Conservation (phyloP, 2,113 vertebrate genomes). For the Numenius arquata region DNA sequence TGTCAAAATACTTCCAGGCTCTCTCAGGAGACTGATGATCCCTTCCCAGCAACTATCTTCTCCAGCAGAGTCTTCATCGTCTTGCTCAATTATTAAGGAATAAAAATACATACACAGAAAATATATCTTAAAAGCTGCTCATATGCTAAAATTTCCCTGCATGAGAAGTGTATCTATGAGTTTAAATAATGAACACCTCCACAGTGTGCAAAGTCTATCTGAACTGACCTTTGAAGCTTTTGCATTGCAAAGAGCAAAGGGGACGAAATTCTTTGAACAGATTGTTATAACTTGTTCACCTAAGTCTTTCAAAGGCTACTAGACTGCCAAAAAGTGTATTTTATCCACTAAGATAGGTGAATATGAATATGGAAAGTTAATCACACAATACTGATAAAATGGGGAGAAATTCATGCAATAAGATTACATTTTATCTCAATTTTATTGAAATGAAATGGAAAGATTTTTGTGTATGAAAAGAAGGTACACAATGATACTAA, state of each 20-base stretch:
- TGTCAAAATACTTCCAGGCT: background rate
- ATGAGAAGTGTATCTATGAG: background rate
- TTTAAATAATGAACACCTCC: background rate
- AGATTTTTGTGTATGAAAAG: background rate
- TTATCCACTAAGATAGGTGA: background rate
- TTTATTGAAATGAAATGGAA: background rate
- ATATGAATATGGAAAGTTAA: background rate
- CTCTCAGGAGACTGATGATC: background rate
- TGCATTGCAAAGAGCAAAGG: conserved; percentile 5
- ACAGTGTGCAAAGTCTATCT: background rate
- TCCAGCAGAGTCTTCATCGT: background rate
- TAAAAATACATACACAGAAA: background rate
- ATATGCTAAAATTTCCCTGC: background rate
- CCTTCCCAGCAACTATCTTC: background rate
- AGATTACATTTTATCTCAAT: background rate
- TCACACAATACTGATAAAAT: background rate
- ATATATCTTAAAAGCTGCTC: background rate
- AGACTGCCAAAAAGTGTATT: background rate
- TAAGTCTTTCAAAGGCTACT: conserved; percentile 12
- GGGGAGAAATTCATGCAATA: background rate
- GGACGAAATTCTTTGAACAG: background rate
- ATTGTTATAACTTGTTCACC: background rate
- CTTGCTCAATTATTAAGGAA: background rate
- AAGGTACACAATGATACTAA: background rate
- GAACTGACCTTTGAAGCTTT: conserved; percentile 35